Evolutionary conservation across 2,888 invertebrate species (phyloP).

Genomic region (Chymomyza procnemis): DNA sequence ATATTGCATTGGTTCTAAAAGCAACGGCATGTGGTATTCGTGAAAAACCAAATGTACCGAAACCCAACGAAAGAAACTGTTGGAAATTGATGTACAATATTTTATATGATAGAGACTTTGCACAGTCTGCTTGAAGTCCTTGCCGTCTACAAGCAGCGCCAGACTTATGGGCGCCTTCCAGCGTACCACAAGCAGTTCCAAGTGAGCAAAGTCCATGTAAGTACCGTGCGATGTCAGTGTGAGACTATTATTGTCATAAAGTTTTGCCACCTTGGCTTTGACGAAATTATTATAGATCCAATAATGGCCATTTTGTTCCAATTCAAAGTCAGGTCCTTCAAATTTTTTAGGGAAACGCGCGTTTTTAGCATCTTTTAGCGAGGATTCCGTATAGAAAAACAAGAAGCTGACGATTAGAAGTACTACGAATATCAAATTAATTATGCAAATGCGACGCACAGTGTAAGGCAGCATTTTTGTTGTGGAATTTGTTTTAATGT

Average conservation of each 20-base stretch:
- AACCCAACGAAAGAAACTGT: constrained; percentile 25
- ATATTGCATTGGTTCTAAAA: neutral
- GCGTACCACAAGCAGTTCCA: constrained; percentile 28
- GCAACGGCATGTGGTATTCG: constrained; percentile 12
- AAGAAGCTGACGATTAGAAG: neutral
- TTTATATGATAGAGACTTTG: constrained; percentile 21
- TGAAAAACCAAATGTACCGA: constrained; percentile 41
- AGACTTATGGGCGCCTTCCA: constrained; percentile 42
- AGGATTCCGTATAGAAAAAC: neutral
- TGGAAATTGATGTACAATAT: constrained; percentile 16
- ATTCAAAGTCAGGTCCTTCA: constrained; percentile 3
- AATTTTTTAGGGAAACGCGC: neutral
- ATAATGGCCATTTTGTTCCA: constrained; percentile 43
- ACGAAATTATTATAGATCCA: constrained; percentile 43
- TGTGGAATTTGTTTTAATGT: too few relatives aligned
- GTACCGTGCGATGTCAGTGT: constrained; percentile 41
- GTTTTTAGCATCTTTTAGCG: too few relatives aligned
- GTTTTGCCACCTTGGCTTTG: neutral
- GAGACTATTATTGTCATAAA: constrained; percentile 23
- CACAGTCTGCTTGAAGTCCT: constrained; percentile 18
- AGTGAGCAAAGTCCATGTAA: constrained; percentile 25
- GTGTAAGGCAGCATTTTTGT: neutral
- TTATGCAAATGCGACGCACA: constrained; percentile 3
- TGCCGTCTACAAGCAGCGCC: constrained; percentile 29
- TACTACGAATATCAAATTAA: neutral